Evolutionary conservation across 2,113 vertebrate species (phyloP).

Genomic region (Gambusia affinis): DNA sequence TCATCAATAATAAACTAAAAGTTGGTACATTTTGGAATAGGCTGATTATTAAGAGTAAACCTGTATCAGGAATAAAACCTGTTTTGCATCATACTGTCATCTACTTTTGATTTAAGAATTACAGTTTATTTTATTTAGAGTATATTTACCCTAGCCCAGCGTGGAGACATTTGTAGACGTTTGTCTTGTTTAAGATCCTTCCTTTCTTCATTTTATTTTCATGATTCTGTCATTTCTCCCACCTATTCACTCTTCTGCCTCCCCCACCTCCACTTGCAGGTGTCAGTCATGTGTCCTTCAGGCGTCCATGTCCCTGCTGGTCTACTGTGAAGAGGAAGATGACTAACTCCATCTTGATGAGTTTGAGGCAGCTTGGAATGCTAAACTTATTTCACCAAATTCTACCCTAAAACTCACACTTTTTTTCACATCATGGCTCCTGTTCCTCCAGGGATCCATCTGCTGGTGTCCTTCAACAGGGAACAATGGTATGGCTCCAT

Average conservation of each 20-base stretch:
- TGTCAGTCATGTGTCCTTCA: not conserved
- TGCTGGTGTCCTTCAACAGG: constrained; percentile 74
- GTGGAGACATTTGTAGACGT: not conserved
- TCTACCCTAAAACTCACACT: not conserved
- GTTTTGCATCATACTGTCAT: too few relatives aligned
- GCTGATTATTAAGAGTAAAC: not conserved
- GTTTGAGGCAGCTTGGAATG: not conserved
- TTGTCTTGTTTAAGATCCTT: not conserved
- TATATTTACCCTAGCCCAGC: too few relatives aligned
- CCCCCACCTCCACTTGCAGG: not conserved
- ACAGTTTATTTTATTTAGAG: too few relatives aligned
- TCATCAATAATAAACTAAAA: not conserved
- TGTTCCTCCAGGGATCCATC: constrained; percentile 76
- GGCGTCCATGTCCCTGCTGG: not conserved
- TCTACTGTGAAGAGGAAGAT: not conserved
- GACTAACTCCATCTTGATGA: not conserved
- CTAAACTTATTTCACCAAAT: not conserved
- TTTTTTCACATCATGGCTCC: constrained; percentile 64
- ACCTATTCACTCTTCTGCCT: not conserved
- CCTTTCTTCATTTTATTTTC: not conserved
- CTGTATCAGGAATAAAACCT: too few relatives aligned
- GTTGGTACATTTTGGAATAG: not conserved
- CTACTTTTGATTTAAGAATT: too few relatives aligned
- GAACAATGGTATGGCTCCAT: constrained; percentile 75
- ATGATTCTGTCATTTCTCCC: not conserved